These are phyloP conservation scores for Drosophila fulvimacula DNA, from an alignment of 2,888 invertebrate species.

Conservation along the genomic window DNA sequence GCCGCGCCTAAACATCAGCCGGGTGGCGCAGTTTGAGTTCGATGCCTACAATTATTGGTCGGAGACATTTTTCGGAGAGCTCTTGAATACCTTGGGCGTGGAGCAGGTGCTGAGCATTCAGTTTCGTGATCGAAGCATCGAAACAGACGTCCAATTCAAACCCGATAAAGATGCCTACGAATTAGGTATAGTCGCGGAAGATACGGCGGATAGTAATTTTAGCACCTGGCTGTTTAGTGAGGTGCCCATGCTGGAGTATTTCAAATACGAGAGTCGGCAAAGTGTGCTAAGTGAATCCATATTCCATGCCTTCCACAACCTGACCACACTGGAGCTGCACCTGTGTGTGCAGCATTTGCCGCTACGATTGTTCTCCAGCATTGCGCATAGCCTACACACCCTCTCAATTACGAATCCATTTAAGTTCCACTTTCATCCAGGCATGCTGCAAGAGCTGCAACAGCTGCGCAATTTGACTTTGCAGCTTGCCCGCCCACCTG, in stretches of 20 bases:
- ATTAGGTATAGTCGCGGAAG: neutral
- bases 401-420: constrained; percentile 55
- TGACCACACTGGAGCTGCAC: constrained; percentile 46
- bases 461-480: constrained; percentile 59
- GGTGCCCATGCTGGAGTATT: constrained; percentile 48
- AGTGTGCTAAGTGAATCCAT: constrained; percentile 43
- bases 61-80: constrained; percentile 53
- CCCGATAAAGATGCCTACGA: constrained; percentile 1
- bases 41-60: constrained; percentile 69
- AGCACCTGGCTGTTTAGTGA: constrained; percentile 63
- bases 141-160: constrained; percentile 18
- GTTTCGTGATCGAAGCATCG: constrained; percentile 63
- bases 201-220: neutral
- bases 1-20: constrained; percentile 53
- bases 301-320: constrained; percentile 54
- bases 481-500: constrained; percentile 18
- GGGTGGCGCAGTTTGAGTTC: constrained; percentile 62
- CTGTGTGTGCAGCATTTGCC: constrained; percentile 59
- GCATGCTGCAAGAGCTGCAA: constrained; percentile 48
- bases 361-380: constrained; percentile 37
- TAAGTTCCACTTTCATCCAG: constrained; percentile 43
- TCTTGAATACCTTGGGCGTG: constrained; percentile 55
- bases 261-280: constrained; percentile 56
- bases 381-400: constrained; percentile 48
- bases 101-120: constrained; percentile 43